Conservation (phyloP, 1,140 invertebrate genomes). For the Drosophila arawakana region DNA sequence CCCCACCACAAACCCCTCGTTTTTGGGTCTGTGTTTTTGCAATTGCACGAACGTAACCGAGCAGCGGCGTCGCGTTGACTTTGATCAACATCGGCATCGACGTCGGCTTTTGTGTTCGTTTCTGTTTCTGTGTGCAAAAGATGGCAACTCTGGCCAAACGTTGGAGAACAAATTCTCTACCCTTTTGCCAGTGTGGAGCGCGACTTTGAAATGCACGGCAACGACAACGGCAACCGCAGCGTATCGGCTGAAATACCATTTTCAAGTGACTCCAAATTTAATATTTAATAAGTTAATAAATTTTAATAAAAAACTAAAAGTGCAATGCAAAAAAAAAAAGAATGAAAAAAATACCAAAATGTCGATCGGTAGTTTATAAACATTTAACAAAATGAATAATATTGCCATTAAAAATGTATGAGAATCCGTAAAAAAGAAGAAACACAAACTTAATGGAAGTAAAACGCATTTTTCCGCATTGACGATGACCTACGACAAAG, state of each 20-base stretch:
- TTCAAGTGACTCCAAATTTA: constrained; percentile 30
- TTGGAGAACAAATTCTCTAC: constrained; percentile 82
- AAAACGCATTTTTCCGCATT: constrained; percentile 72
- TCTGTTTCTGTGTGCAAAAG: constrained; percentile 15
- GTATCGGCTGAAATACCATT: constrained; percentile 26
- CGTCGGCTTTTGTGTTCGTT: constrained; percentile 22
- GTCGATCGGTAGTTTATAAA: not conserved
- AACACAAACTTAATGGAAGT: constrained; percentile 43
- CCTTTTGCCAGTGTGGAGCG: constrained; percentile 81
- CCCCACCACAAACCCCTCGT: constrained; percentile 2
- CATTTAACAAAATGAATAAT: not conserved
- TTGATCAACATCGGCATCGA: constrained; percentile 47
- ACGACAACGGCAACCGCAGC: constrained; percentile 48
- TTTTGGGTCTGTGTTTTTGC: constrained; percentile 48
- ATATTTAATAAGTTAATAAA: constrained; percentile 9
- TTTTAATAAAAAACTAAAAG: constrained; percentile 21
- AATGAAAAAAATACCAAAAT: constrained; percentile 11
- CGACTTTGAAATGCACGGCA: constrained; percentile 78
- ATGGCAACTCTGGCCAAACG: constrained; percentile 69
- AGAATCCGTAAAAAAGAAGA: constrained; percentile 11
- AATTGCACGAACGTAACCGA: constrained; percentile 38
- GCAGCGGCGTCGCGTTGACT: constrained; percentile 37
- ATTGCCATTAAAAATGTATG: not conserved
- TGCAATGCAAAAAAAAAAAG: constrained; percentile 22
- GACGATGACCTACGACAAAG: constrained; percentile 84